Evolutionary conservation across 2,888 invertebrate genomes (phyloP).

Genomic region (Ornithoptera alexandrae): DNA sequence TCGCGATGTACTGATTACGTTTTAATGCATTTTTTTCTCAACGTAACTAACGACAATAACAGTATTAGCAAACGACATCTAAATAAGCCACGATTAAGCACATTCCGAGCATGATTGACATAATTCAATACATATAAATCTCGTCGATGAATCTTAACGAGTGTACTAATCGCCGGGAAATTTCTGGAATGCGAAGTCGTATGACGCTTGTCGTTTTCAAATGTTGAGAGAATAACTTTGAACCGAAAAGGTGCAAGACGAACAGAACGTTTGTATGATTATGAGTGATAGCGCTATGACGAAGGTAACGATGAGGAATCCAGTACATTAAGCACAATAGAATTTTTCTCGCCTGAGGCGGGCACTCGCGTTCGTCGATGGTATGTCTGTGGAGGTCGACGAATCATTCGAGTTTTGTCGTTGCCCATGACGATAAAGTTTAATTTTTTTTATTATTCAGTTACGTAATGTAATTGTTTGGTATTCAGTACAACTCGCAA

Average conservation of each 20-base stretch:
- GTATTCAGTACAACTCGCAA: not conserved
- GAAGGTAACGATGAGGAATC: slow-evolving; percentile 73
- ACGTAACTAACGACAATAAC: slow-evolving; percentile 21
- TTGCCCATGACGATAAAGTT: slow-evolving; percentile 10
- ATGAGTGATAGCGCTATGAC: slow-evolving; percentile 54
- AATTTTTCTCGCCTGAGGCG: slow-evolving; percentile 73
- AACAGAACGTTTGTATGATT: slow-evolving; percentile 2
- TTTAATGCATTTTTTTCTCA: slow-evolving; percentile 12
- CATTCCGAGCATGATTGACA: slow-evolving; percentile 52
- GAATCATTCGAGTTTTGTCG: slow-evolving; percentile 14
- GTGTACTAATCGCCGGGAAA: slow-evolving; percentile 54
- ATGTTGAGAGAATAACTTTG: slow-evolving; percentile 1
- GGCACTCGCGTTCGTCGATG: slow-evolving; percentile 55
- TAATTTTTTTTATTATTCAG: not conserved
- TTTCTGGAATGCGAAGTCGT: slow-evolving; percentile 54
- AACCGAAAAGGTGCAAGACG: slow-evolving; percentile 6
- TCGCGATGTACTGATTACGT: slow-evolving; percentile 2
- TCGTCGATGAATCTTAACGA: slow-evolving; percentile 54
- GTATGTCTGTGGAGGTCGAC: slow-evolving; percentile 25
- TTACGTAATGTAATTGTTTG: slow-evolving; percentile 1
- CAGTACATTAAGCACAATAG: slow-evolving; percentile 76
- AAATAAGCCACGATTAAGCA: slow-evolving; percentile 43
- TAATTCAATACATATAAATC: slow-evolving; percentile 50
- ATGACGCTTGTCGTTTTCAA: slow-evolving; percentile 26
- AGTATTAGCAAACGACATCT: slow-evolving; percentile 25